A percentile compares a stretch with the other conserved stretches of the same genome.
These are phyloP conservation scores for Acridotheres tristis DNA, from an alignment of 2,797 vertebrate species.

Conservation along the genomic window DNA sequence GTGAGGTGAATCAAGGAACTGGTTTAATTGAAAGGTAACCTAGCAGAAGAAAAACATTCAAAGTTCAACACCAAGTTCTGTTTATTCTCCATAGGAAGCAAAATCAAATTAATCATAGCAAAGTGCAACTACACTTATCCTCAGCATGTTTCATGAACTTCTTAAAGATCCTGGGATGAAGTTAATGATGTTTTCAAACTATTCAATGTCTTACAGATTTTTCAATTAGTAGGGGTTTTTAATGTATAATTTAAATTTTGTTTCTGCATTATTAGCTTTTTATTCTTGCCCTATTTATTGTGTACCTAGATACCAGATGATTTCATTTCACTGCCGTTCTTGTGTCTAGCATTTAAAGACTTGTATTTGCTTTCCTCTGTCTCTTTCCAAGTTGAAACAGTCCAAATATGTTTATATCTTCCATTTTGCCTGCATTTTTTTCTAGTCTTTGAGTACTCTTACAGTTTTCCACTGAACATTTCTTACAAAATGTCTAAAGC, in stretches of 20 bases:
- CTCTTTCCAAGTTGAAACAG: background rate
- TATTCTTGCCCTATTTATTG: background rate
- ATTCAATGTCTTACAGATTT: background rate
- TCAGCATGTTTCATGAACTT: background rate
- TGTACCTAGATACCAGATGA: background rate
- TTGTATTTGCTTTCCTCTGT: background rate
- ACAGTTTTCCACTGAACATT: accelerated
- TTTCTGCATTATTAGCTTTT: background rate
- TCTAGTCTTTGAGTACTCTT: background rate
- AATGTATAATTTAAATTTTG: background rate
- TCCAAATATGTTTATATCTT: background rate
- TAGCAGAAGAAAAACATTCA: background rate
- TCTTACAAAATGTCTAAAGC: background rate
- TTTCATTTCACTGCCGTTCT: background rate
- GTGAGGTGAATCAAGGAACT: background rate
- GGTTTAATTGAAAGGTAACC: background rate
- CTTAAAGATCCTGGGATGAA: background rate
- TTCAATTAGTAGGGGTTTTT: background rate
- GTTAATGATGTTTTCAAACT: background rate
- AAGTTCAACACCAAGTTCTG: background rate
- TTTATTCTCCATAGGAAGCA: background rate
- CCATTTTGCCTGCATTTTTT: background rate
- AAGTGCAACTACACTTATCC: background rate
- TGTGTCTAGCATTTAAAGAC: background rate
- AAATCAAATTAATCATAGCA: background rate